These are phyloP conservation scores for Chinchilla lanigera DNA, from an alignment of 2,113 vertebrate species.

Conservation along the genomic window DNA sequence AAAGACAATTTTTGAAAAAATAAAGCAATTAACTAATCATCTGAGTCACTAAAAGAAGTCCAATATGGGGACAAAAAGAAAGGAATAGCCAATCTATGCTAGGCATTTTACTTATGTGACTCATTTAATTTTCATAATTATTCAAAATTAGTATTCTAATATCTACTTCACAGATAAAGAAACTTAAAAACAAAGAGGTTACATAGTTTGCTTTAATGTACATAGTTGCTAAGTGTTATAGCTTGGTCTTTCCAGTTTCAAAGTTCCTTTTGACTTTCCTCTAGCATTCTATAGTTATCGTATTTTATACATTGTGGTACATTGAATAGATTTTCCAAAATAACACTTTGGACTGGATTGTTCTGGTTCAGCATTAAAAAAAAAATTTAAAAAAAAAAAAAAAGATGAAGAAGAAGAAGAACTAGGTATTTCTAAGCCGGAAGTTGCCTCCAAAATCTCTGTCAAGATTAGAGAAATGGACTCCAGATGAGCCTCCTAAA, in stretches of 20 bases:
- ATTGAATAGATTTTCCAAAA: not conserved
- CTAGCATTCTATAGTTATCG: not conserved
- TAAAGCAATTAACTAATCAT: not conserved
- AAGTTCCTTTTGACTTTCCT: slow-evolving; percentile 8
- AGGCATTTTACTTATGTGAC: not conserved
- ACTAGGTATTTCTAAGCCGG: slow-evolving; percentile 19
- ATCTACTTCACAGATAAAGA: not conserved
- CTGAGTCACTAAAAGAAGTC: not conserved
- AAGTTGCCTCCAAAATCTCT: not conserved
- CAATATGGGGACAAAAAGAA: slow-evolving; percentile 27
- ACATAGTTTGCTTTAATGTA: slow-evolving; percentile 7
- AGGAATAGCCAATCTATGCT: not conserved
- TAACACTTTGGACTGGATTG: not conserved
- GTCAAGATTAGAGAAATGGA: not conserved
- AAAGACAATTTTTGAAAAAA: not conserved
- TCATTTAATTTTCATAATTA: slow-evolving; percentile 7
- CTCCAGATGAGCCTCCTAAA: not conserved
- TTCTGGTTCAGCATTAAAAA: not conserved
- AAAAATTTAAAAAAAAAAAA: no score
- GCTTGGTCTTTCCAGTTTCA: slow-evolving; percentile 38
- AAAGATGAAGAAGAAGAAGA: no score
- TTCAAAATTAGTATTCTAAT: not conserved
- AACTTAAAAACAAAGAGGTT: not conserved
- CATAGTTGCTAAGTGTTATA: not conserved
- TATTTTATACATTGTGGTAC: not conserved